Base-by-base conservation (phyloP, 1,140 invertebrate species). In the Calliopsis andreniformis region DNA sequence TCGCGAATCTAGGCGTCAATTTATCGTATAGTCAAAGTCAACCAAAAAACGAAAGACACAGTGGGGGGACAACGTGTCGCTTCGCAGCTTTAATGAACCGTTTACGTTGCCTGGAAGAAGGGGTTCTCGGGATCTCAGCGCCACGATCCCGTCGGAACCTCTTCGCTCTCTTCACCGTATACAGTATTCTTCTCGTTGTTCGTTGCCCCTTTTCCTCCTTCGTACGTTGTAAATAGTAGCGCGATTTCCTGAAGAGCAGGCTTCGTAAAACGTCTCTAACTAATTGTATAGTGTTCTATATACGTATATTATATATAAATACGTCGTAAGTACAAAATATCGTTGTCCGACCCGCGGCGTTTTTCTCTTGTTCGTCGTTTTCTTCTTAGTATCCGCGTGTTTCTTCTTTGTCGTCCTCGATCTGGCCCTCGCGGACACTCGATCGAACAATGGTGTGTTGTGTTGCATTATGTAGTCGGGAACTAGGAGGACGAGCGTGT, bases 31-130 rank as follows among this genome's bases (percentile, higher is more conserved):
- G 76, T 77, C 67, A 32, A 69, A 66, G 58, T 81, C 58, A 80
- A 67, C 55, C 72, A 82, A 77, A 80, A 80, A n/a, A 51, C 20
- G 30, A 56, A 61, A 71, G 76, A 79, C 53, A 39, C 80, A 39
- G 42, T 79, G 82, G 67, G 45, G n/a, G 28, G 80, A 83, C 64
- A 83, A 83, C 80, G 68, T 67, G 32, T 67, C 67, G 56, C 47
- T 71, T 64, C 62, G 77, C 80, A 84, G 82, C 82, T 84, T 84
- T 84, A 84, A 83, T 32, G 10, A 20, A 63, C 32, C 23, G 25
- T 80, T 84, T 84, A 76, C 80, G 80, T 79, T 42, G 80, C 80
- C 80, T 83, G 81, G 20, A 63, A 69, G n/a, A 83, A 75, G 76
- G 61, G 76, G 58, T 67, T 10, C 35, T 7, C 62, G 80, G 79